Evolutionary conservation across 1,140 invertebrate genomes (phyloP).

Genomic region (Leguminivora glycinivorella): DNA sequence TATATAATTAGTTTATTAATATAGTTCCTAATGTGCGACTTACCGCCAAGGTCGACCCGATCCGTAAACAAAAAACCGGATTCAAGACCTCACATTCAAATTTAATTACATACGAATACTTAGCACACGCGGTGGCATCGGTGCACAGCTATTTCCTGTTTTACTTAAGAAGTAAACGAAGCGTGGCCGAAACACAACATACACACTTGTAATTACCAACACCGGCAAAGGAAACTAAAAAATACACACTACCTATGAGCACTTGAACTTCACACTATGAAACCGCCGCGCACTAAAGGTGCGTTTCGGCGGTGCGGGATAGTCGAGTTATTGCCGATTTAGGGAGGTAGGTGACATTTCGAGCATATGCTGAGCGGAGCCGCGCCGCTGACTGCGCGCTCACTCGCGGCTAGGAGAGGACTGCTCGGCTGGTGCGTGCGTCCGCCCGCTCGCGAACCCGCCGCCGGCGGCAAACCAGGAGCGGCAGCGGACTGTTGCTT

Average conservation of each 20-base stretch:
- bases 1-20: slow-evolving; percentile 11
- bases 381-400: slow-evolving; percentile 73
- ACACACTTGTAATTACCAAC: slow-evolving; percentile 52
- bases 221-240: slow-evolving; percentile 46
- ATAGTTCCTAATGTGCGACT: slow-evolving; percentile 35
- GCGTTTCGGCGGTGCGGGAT: slow-evolving; percentile 57
- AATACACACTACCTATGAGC: slow-evolving; percentile 63
- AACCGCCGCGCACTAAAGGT: slow-evolving; percentile 46
- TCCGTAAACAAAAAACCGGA: slow-evolving; percentile 68
- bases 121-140: slow-evolving; percentile 38
- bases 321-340: slow-evolving; percentile 59
- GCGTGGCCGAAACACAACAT: slow-evolving; percentile 47
- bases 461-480: slow-evolving; percentile 25
- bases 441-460: slow-evolving; percentile 37
- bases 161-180: slow-evolving; percentile 45
- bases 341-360: slow-evolving; percentile 64
- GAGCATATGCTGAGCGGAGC: slow-evolving; percentile 65
- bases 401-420: slow-evolving; percentile 70
- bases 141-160: slow-evolving; percentile 55
- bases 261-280: slow-evolving; percentile 48
- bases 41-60: slow-evolving; percentile 62
- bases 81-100: slow-evolving; percentile 59
- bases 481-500: slow-evolving; percentile 27
- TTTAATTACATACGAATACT: slow-evolving; percentile 54
- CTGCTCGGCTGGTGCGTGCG: slow-evolving; percentile 53